A percentile compares a stretch with the other conserved stretches of the same genome.
These are phyloP conservation scores for Creontiades dilutus DNA, from an alignment of 2,888 invertebrate species.

Conservation along the genomic window DNA sequence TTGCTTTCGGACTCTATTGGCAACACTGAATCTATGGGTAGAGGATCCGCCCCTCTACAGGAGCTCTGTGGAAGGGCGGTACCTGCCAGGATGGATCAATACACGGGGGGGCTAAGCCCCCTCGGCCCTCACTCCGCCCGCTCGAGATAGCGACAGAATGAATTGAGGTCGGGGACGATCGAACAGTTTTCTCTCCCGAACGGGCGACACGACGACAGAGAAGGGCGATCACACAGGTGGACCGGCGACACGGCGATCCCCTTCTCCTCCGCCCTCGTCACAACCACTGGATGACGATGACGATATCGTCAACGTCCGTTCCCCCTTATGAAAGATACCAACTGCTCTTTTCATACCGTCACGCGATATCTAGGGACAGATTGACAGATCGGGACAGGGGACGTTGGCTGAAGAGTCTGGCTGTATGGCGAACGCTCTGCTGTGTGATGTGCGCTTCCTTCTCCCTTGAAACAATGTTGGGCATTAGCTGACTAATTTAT, in stretches of 20 bases:
- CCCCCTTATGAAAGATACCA: background rate
- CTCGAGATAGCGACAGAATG: slow-evolving; percentile 18
- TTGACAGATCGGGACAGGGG: no score
- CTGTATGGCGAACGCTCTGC: no score
- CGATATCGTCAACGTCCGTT: background rate
- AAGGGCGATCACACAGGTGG: background rate
- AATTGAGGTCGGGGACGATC: slow-evolving; percentile 57
- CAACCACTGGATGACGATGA: background rate
- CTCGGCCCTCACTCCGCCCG: background rate
- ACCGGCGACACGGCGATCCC: background rate
- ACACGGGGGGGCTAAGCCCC: slow-evolving; percentile 18
- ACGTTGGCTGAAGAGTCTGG: no score
- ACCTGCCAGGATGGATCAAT: slow-evolving; percentile 45
- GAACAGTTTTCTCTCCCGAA: background rate
- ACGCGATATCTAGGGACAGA: no score
- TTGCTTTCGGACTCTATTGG: background rate
- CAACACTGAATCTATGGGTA: slow-evolving; percentile 18
- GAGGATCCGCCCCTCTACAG: background rate
- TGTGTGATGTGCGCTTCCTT: no score
- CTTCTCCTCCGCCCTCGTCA: no score
- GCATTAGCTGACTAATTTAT: no score
- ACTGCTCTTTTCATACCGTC: background rate
- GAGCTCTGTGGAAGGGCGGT: slow-evolving; percentile 24
- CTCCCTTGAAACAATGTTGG: no score
- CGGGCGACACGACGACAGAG: background rate